A percentile compares a stretch with the other conserved stretches of the same genome.
Conservation (phyloP, 1,140 invertebrate species). For the Drosophila parabipectinata region DNA sequence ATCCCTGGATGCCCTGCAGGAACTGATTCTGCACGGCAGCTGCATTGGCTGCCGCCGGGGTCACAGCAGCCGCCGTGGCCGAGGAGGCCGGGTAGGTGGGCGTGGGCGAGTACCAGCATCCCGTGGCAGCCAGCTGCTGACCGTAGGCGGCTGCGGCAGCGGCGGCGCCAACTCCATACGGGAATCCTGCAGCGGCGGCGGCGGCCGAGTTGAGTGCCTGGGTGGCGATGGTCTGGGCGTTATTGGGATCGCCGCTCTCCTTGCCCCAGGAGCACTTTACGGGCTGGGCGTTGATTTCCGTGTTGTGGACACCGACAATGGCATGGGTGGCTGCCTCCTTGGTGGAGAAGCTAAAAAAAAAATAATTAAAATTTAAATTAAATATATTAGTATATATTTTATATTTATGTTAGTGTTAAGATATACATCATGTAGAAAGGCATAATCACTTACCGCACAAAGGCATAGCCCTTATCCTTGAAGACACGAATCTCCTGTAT, state of each 20-base stretch:
- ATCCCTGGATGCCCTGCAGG: slow-evolving; percentile 92
- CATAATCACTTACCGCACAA: neutral
- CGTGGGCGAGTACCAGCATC: slow-evolving; percentile 90
- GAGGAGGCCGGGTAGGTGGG: slow-evolving; percentile 87
- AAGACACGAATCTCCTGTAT: slow-evolving; percentile 99
- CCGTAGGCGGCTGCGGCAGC: slow-evolving; percentile 82
- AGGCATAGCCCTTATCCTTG: slow-evolving; percentile 99
- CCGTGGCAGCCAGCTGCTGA: slow-evolving; percentile 83
- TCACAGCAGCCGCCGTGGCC: slow-evolving; percentile 85
- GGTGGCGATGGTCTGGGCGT: slow-evolving; percentile 89
- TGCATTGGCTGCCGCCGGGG: slow-evolving; percentile 88
- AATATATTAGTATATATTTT: neutral
- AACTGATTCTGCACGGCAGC: slow-evolving; percentile 87
- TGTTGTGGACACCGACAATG: slow-evolving; percentile 98
- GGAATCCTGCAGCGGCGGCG: slow-evolving; percentile 77
- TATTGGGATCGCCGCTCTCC: slow-evolving; percentile 96
- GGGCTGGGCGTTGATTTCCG: slow-evolving; percentile 97
- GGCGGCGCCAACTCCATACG: slow-evolving; percentile 77
- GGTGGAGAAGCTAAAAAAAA: slow-evolving; percentile 92
- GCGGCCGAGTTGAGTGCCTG: slow-evolving; percentile 84
- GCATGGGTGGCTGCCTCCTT: slow-evolving; percentile 99
- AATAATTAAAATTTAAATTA: neutral
- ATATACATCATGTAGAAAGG: neutral
- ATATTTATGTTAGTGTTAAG: neutral
- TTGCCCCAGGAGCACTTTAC: slow-evolving; percentile 99